Evolutionary conservation across 2,888 invertebrate species (phyloP).

Genomic region (Diloba caeruleocephala): DNA sequence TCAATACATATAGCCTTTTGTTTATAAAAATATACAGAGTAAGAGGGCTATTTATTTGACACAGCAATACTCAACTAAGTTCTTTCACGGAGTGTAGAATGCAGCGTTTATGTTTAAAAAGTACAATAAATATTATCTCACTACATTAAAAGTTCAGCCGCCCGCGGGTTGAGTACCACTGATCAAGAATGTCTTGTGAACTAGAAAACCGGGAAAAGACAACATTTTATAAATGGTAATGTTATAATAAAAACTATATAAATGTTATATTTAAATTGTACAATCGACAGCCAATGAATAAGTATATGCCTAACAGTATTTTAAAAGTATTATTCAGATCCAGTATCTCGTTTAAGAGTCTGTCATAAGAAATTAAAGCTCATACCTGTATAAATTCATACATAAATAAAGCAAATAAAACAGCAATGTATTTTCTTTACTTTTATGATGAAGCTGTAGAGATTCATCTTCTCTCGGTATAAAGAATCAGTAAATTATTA

Average conservation of each 20-base stretch:
- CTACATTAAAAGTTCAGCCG: slow-evolving; percentile 2
- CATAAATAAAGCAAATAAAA: no score
- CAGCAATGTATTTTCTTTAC: no score
- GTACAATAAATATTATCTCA: no score
- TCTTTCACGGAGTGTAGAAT: no score
- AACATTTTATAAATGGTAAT: neutral
- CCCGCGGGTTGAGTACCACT: slow-evolving; percentile 9
- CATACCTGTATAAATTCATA: slow-evolving; percentile 15
- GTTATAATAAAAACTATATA: slow-evolving; percentile 7
- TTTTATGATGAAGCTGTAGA: no score
- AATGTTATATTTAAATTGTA: neutral
- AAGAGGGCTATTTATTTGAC: neutral
- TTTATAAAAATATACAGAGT: slow-evolving; percentile 10
- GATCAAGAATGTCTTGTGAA: neutral
- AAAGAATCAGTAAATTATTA: no score
- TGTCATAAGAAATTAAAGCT: slow-evolving; percentile 29
- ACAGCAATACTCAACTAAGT: slow-evolving; percentile 14
- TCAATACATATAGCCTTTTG: slow-evolving; percentile 20
- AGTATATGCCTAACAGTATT: neutral
- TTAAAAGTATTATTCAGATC: slow-evolving; percentile 17
- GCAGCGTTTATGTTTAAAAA: no score
- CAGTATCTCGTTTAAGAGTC: neutral
- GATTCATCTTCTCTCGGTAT: neutral
- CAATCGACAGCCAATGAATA: no score
- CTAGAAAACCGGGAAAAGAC: neutral